Evolutionary conservation across 1,140 invertebrate species (phyloP), one percentile per base, ranked within the genome.

Genomic region (Pemphigus obesinymphae): DNA sequence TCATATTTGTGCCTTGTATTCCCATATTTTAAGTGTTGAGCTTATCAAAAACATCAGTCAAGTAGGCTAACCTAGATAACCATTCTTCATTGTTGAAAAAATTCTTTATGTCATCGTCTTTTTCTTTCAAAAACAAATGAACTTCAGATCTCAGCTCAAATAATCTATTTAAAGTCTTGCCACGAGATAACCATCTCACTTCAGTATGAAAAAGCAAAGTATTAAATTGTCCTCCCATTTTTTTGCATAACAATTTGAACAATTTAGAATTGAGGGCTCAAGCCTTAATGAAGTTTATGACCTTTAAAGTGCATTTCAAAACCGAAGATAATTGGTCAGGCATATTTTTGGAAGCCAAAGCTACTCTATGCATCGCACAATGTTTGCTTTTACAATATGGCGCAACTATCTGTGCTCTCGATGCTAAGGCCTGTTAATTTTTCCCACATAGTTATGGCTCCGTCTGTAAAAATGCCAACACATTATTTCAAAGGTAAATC

Each of bases 171-270:
- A 81, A 43, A 34, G 84, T 84, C 83, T 86, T 86, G 66, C 86
- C 85, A 84, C 84, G 84, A 82, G 85, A 86, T 72, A 87, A 84
- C 85, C n/a, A n/a, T 40, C 37, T 40, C 37, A 40, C 37, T 40
- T 40, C 37, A 40, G 8, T 5, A 40, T 40, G 37, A 40, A 40
- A 5, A 40, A 85, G 85, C 81, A 76, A 53, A 53, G 20, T 53
- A 53, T 53, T 53, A 53, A 53, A 53, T 53, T 53, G 50, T 23
- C 84, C 83, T 82, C 83, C 84, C 83, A 86, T 85, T 84, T 87
- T 85, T 84, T 85, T 84, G 85, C 85, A 86, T 66, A 86, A 75
- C 83, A 83, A 82, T 85, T 82, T 84, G 48, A 82, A 84, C 26
- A 83, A 17, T 61, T 40, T 34, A 34, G 31, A 55, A 37, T 83